Conservation (phyloP, 2,113 vertebrate species). For the Chunga burmeisteri region DNA sequence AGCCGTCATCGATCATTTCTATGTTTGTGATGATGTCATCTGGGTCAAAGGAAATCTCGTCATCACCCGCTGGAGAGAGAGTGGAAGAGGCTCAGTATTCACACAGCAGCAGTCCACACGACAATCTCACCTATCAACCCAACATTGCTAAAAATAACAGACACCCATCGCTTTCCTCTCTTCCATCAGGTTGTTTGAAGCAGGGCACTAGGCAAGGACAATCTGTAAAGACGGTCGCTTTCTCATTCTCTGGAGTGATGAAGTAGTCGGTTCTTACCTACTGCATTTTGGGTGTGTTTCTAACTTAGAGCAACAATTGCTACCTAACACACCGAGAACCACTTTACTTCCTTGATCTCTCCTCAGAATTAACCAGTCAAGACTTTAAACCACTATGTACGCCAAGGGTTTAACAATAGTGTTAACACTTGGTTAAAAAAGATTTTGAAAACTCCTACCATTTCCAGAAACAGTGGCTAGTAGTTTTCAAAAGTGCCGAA, state of each 20-base stretch:
- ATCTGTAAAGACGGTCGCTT: fast-evolving
- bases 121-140: background rate
- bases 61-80: slow-evolving; percentile 84
- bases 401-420: background rate
- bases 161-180: background rate
- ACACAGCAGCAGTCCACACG: fast-evolving
- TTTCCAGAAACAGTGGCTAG: background rate
- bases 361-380: background rate
- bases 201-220: background rate
- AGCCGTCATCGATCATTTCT: slow-evolving; percentile 98
- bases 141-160: fast-evolving
- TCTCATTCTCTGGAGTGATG: background rate
- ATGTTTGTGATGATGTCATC: slow-evolving; percentile 99
- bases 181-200: background rate
- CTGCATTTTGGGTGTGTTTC: background rate
- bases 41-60: slow-evolving; percentile 97
- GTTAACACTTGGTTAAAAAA: background rate
- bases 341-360: background rate
- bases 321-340: background rate
- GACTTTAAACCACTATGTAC: background rate
- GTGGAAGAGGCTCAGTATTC: background rate
- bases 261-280: background rate
- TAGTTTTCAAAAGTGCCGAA: background rate
- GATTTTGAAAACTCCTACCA: background rate
- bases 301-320: background rate